Evolutionary conservation across 2,888 invertebrate species (phyloP), one percentile per base, ranked within the genome.

Genomic region (Drosophila paracracens): DNA sequence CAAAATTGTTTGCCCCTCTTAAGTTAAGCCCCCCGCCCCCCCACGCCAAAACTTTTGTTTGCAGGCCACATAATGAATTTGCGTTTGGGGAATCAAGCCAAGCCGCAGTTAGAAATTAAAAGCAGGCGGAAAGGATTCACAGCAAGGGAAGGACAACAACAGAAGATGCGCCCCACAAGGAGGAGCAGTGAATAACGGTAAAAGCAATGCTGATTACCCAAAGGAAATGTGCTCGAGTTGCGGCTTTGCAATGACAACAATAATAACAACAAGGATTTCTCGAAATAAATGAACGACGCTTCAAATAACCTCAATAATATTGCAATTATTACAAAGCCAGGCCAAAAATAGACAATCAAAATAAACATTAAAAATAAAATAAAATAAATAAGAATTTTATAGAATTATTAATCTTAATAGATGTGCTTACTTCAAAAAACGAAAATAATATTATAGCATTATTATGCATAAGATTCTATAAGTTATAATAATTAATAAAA

Each of bases 181-280:
- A 73, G 69, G 84, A n/a, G 13, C 27, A 27, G 43, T 21, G 52
- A 43, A 43, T 67, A 60, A 66, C 74, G 70, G 68, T 74, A 69
- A 70, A 81, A 74, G 74, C 71, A 72, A 75, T 65, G 81, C 70
- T 89, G 87, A 89, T 90, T 86, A 90, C 90, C 89, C 87, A 81
- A 79, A 81, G 87, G 90, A 74, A 83, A 76, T 61, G 60, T 52
- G 64, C 31, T 35, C 54, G 27, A 54, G 36, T 56, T 16, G 61
- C 27, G 36, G 25, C 16, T 29, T 46, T 18, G 13, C 18, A 27
- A 43, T 48, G 40, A 61, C 46, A 69, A 60, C 50, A 21, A 33
- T 25, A 64, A 64, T 25, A 73, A 58, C 61, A 59, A 51, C 11
- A 62, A 48, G 21, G 11, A 25, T 27, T 25, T 16, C 7, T 25